These are phyloP conservation scores for Menidia beryllina DNA, from an alignment of 2,113 vertebrate species.

Conservation along the genomic window DNA sequence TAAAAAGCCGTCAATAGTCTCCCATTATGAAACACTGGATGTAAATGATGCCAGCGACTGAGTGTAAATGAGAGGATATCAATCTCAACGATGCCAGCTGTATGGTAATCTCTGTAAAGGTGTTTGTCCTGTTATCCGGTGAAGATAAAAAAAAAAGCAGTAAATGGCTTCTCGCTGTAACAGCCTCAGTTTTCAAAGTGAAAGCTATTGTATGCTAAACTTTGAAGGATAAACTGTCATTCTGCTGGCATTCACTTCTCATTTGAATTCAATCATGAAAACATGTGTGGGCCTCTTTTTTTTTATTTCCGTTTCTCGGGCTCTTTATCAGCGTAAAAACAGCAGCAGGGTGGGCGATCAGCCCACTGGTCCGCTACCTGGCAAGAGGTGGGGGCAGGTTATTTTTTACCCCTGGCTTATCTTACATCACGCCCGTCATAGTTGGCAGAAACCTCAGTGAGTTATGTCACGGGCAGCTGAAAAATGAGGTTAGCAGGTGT, in stretches of 20 bases:
- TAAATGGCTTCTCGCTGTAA: conserved; percentile 17
- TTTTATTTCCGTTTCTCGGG: not conserved
- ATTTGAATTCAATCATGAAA: too few relatives aligned
- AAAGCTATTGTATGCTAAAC: conserved; percentile 24
- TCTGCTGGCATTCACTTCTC: conserved; percentile 28
- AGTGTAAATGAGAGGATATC: conserved; percentile 32
- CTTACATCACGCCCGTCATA: not conserved
- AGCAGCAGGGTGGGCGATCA: not conserved
- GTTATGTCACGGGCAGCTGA: conserved; percentile 12
- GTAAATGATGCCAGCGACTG: conserved; percentile 28
- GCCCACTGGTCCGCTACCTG: conserved; percentile 1
- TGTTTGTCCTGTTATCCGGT: conserved; percentile 17
- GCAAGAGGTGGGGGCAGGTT: not conserved
- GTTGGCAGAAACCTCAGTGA: conserved; percentile 14
- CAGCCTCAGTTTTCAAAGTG: conserved; percentile 21
- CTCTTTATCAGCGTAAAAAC: conserved; percentile 27
- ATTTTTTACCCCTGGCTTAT: conserved; percentile 2
- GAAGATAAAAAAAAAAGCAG: conserved; percentile 35
- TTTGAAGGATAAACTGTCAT: conserved; percentile 8
- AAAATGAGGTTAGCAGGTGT: conserved; percentile 22
- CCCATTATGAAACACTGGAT: conserved; percentile 10
- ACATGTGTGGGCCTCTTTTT: too few relatives aligned
- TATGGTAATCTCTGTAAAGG: conserved; percentile 22
- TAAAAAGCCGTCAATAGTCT: conserved; percentile 34
- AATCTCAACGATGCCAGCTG: conserved; percentile 19